Evolutionary conservation across 1,140 invertebrate genomes (phyloP), one percentile per base, ranked within the genome.

Genomic region (Pissodes strobi): DNA sequence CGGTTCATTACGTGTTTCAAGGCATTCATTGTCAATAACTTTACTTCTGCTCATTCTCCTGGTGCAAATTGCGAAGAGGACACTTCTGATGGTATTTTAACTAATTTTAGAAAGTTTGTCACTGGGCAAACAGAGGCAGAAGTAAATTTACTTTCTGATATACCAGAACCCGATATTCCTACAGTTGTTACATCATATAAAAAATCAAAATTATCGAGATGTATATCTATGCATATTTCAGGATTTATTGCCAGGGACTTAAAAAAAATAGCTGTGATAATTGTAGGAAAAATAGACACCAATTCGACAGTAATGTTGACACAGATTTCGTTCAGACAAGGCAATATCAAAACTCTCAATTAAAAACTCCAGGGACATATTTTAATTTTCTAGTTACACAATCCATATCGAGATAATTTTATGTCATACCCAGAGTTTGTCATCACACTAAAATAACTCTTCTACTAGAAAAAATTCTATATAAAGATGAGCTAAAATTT

Each of bases 11-110:
- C 18, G 2, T 64, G 41, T 41, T 64, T 64, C 22, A 64, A 64
- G 46, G 15, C 17, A 9, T 57, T 67, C 45, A 21, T 64, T 34
- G 27, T 46, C 9, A 64, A 57, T 64, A 64, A 57, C 48, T 64
- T 56, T 46, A 27, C 57, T n/a, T 64, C 61, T 10, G 25, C n/a
- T 13, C 51, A 56, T 45, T 64, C 61, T 15, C 38, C 51, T 10
- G 19, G 19, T 5, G 13, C 51, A 19, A 57, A 64, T 56, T 56
- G 61, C 38, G 39, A 64, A 49, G 21, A 56, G 15, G 51, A 64
- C 46, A n/a, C 15, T 6, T 43, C 19, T 12, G 39, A 34, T 13
- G 61, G 51, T 30, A 17, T 22, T 6, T 37, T 64, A 23, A 19
- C 45, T 57, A 46, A 64, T 23, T 57, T 64, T 34, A 37, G 22